Conservation (phyloP, 2,888 invertebrate species). For the Cerastoderma edule region DNA sequence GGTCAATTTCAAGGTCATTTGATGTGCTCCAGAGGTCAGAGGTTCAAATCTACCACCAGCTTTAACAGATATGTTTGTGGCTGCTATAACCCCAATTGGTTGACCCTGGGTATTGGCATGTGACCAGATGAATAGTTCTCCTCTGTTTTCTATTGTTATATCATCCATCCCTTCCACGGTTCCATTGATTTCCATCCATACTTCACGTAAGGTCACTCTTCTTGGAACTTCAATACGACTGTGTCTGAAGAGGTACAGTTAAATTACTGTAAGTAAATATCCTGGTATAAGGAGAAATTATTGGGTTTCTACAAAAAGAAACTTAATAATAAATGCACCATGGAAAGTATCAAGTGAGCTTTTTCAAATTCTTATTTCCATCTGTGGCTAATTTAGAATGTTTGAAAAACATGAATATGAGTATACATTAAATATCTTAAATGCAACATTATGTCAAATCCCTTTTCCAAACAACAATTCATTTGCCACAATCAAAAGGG, state of each 20-base stretch:
- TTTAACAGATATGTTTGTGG: constrained; percentile 67
- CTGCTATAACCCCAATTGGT: constrained; percentile 57
- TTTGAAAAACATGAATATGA: too few species aligned
- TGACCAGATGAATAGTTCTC: constrained; percentile 72
- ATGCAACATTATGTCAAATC: too few species aligned
- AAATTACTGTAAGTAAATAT: not conserved
- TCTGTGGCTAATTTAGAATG: too few species aligned
- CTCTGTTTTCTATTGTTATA: constrained; percentile 68
- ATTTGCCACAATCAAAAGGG: too few species aligned
- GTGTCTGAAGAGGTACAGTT: constrained; percentile 40
- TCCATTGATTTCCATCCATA: constrained; percentile 73
- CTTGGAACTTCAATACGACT: constrained; percentile 64
- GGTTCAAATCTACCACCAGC: constrained; percentile 73
- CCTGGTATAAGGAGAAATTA: not conserved
- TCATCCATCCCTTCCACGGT: constrained; percentile 68
- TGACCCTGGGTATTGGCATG: constrained; percentile 64
- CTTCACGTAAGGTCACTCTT: constrained; percentile 66
- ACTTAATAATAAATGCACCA: too few species aligned
- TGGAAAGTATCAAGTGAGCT: too few species aligned
- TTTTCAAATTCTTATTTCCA: too few species aligned
- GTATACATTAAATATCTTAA: too few species aligned
- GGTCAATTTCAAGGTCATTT: constrained; percentile 55
- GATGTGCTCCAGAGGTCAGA: constrained; percentile 58
- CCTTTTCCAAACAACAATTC: too few species aligned
- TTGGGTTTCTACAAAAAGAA: not conserved